Evolutionary conservation across 2,113 vertebrate species (phyloP).

Genomic region (Sterrhoptilus dennistouni): DNA sequence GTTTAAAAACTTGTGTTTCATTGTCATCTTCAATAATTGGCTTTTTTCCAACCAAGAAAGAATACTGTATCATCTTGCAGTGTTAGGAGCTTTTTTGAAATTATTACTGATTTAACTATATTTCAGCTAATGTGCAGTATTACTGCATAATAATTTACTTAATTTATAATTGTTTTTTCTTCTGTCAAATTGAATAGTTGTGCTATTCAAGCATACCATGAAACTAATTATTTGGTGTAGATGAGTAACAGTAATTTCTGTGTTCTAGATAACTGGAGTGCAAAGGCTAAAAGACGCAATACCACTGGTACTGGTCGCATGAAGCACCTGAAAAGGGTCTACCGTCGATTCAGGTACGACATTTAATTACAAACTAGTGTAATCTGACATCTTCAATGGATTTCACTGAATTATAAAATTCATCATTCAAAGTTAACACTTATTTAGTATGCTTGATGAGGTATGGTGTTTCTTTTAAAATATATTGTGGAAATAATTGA

Average conservation of each 20-base stretch:
- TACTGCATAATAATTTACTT: background rate
- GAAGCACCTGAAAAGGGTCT: constrained; percentile 95
- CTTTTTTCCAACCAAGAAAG: background rate
- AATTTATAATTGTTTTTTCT: background rate
- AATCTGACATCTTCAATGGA: background rate
- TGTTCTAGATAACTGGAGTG: constrained; percentile 93
- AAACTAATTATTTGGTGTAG: background rate
- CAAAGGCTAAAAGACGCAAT: constrained; percentile 95
- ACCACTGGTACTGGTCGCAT: constrained; percentile 96
- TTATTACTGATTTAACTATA: background rate
- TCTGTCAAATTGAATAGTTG: background rate
- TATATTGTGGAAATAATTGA: background rate
- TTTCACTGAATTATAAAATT: background rate
- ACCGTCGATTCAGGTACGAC: constrained; percentile 91
- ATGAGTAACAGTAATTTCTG: background rate
- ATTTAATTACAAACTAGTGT: background rate
- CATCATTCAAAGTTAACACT: background rate
- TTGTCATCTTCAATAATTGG: fast-evolving
- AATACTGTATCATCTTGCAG: background rate
- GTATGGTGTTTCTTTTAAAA: background rate
- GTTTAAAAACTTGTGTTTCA: background rate
- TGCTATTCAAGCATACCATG: background rate
- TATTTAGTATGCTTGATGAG: background rate
- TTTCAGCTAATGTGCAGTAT: background rate
- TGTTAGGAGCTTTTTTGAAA: background rate